These are phyloP conservation scores for Pterocles orientalis DNA, from an alignment of 2,113 vertebrate species.

Conservation along the genomic window DNA sequence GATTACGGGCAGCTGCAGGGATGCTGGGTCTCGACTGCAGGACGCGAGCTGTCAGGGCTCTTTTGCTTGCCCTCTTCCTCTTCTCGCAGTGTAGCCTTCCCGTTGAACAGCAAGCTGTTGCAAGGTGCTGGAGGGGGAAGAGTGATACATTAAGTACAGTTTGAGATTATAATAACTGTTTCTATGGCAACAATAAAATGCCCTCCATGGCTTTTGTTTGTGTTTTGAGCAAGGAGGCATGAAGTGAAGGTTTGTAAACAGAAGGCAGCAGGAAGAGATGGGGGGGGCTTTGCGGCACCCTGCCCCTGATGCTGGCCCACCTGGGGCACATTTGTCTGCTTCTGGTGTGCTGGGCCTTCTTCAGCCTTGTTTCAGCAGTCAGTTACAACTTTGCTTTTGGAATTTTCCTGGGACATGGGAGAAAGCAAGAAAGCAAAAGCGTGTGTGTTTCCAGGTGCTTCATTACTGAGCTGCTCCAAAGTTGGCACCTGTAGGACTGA, in stretches of 20 bases:
- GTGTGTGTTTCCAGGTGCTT: background rate
- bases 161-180: constrained; percentile 76
- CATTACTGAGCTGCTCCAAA: background rate
- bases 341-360: background rate
- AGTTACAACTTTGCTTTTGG: background rate
- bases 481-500: background rate
- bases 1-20: background rate
- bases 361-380: background rate
- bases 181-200: constrained; percentile 73
- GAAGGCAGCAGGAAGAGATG: background rate
- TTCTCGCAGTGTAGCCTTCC: background rate
- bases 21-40: background rate
- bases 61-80: background rate
- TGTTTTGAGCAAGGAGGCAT: constrained; percentile 60
- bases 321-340: background rate
- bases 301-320: background rate
- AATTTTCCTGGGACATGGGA: background rate
- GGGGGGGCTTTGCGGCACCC: background rate
- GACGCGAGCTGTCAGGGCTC: background rate
- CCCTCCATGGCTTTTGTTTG: constrained; percentile 65
- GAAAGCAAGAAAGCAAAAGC: background rate
- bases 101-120: constrained; percentile 13
- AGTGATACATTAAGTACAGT: constrained; percentile 72
- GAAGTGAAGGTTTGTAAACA: constrained; percentile 60
- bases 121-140: constrained; percentile 38